Percentiles rank a stretch among this genome's conserved stretches.
These are phyloP conservation scores for Lutjanus campechanus DNA, from an alignment of 2,797 vertebrate species.

Conservation along the genomic window DNA sequence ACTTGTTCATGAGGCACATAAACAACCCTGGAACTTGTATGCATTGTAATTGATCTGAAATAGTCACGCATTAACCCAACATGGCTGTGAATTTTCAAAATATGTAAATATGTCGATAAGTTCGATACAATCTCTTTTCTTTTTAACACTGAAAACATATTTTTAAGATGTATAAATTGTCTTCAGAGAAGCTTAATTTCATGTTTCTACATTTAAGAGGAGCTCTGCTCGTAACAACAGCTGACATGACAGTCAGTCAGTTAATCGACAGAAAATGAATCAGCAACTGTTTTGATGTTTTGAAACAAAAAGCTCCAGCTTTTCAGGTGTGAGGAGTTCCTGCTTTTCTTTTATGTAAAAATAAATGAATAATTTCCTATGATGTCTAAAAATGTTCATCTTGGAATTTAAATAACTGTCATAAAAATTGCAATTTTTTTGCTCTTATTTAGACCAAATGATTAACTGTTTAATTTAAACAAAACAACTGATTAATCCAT, in stretches of 20 bases:
- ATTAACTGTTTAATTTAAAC: not conserved
- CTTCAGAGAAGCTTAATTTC: not conserved
- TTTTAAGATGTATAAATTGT: not conserved
- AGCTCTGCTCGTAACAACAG: not conserved
- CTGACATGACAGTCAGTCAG: not conserved
- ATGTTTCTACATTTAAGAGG: not conserved
- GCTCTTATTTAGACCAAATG: not conserved
- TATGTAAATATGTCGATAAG: not conserved
- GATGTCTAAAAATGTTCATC: not conserved
- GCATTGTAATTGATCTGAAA: not conserved
- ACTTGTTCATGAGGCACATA: not conserved
- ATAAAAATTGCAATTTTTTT: not conserved
- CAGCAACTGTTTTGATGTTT: not conserved
- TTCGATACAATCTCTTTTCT: not conserved
- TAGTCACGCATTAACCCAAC: not conserved
- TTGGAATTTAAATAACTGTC: not conserved
- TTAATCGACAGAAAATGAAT: not conserved
- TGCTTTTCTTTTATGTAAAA: not conserved
- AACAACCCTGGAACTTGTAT: not conserved
- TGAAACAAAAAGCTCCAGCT: not conserved
- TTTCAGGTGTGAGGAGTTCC: not conserved
- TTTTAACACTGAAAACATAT: not conserved
- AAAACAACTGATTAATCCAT: not conserved
- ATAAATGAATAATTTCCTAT: not conserved
- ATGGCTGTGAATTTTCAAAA: not conserved